phyloP scores from a whole-genome alignment of 2,113 vertebrate species.

The Mus spicilegus region DNA sequence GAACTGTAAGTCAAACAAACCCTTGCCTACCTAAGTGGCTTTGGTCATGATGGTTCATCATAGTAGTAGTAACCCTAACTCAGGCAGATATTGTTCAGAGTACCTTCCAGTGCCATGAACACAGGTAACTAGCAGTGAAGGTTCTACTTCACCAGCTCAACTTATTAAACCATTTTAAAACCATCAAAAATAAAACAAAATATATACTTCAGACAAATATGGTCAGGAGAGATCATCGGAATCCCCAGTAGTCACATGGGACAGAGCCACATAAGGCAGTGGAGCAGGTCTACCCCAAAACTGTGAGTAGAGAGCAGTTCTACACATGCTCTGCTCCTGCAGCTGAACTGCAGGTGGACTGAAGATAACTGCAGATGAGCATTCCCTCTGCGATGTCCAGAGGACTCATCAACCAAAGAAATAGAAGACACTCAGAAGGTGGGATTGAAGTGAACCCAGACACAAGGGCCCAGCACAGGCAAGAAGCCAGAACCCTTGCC shows the following conservation, averaged over 20 bases:
- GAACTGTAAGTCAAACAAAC: too few relatives aligned
- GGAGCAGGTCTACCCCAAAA: not conserved
- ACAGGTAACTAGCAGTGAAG: not conserved
- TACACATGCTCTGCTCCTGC: not conserved
- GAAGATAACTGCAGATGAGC: not conserved
- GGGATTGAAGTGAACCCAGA: not conserved
- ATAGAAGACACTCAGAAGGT: not conserved
- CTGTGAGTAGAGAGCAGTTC: not conserved
- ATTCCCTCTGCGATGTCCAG: not conserved
- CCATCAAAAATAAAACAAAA: not conserved
- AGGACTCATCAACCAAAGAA: not conserved
- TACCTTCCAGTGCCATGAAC: not conserved
- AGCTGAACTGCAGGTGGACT: not conserved
- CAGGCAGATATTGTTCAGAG: not conserved
- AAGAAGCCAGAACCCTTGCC: not conserved
- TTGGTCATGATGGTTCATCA: not conserved
- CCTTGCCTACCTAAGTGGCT: not conserved
- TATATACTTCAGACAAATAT: not conserved
- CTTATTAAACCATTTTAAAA: not conserved
- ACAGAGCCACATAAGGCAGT: not conserved
- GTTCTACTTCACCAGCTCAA: not conserved
- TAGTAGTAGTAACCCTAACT: not conserved
- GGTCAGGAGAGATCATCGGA: not conserved
- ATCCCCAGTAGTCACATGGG: not conserved
- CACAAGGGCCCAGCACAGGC: too few relatives aligned